These are phyloP conservation scores for Agriopis aurantiaria DNA, from an alignment of 2,888 invertebrate genomes.

Conservation along the genomic window DNA sequence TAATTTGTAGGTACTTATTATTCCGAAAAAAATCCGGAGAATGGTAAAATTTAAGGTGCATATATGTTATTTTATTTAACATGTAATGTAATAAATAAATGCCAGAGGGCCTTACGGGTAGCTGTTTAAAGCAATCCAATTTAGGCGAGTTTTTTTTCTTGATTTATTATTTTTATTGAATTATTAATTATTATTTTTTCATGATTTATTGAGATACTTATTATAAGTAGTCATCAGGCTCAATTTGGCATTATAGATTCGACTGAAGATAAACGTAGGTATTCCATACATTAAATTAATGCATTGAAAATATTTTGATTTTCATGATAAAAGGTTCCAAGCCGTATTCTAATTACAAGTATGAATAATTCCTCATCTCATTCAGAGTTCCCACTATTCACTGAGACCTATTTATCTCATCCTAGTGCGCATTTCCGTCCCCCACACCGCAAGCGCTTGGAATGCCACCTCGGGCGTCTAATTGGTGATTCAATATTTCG, in stretches of 20 bases:
- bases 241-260: neutral
- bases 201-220: neutral
- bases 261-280: neutral
- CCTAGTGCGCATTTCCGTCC: neutral
- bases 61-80: no score
- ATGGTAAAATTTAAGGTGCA: no score
- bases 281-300: neutral
- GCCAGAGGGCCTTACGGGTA: no score
- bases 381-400: constrained; percentile 5
- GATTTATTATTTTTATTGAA: no score
- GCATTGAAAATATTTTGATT: neutral
- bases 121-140: no score
- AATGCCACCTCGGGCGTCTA: constrained; percentile 45
- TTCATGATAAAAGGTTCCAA: neutral
- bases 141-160: no score
- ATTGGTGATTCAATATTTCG: constrained; percentile 53
- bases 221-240: no score
- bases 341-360: neutral
- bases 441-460: constrained; percentile 16
- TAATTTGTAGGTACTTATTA: no score
- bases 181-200: no score
- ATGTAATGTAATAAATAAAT: no score
- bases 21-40: no score
- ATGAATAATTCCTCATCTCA: constrained; percentile 12
- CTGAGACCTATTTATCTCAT: constrained; percentile 17